These are phyloP conservation scores for Sus cebifrons DNA, from an alignment of 2,797 vertebrate genomes.

Conservation along the genomic window DNA sequence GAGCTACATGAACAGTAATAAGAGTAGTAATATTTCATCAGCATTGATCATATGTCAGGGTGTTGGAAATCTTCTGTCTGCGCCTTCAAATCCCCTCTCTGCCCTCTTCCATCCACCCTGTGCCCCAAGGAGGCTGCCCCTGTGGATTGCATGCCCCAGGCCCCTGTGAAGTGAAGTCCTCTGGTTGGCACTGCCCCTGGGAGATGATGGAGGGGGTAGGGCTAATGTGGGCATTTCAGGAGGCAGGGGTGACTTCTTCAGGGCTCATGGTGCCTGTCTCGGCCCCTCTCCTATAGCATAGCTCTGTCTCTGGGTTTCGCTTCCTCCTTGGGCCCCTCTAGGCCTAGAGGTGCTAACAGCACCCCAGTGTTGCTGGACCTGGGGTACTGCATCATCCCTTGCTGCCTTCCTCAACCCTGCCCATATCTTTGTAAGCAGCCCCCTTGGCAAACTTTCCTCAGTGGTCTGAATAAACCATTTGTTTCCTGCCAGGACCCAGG, in stretches of 20 bases:
- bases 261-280: rapidly evolving
- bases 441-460: background rate
- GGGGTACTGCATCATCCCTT: background rate
- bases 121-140: background rate
- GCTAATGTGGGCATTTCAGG: background rate
- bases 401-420: background rate
- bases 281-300: background rate
- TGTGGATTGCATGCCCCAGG: too few species aligned
- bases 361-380: background rate
- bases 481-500: background rate
- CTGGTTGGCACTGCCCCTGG: background rate
- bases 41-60: background rate
- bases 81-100: background rate
- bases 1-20: background rate
- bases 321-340: background rate
- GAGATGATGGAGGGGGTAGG: background rate
- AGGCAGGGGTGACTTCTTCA: background rate
- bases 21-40: background rate
- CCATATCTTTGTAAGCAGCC: background rate
- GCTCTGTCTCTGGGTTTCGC: background rate
- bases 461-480: background rate
- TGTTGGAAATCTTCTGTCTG: background rate
- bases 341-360: background rate
- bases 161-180: rapidly evolving
- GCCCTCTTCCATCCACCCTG: background rate